phyloP scores from a whole-genome alignment of 2,797 vertebrate genomes.

The Sardinella longiceps region DNA sequence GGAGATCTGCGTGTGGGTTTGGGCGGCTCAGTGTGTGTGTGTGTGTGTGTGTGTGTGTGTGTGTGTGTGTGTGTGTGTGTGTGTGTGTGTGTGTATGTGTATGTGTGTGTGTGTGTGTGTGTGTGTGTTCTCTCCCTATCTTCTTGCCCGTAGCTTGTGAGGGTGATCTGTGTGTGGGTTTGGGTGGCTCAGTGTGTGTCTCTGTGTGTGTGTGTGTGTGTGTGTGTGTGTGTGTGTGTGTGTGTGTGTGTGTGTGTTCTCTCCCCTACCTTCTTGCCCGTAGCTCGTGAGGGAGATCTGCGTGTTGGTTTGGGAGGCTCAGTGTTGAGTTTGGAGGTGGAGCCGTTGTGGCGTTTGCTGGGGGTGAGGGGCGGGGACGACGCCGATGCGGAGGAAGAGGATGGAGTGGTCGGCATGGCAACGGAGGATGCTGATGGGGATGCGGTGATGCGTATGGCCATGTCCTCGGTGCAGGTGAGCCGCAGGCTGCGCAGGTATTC shows the following conservation, averaged over 20 bases:
- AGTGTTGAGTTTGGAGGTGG: constrained; percentile 77
- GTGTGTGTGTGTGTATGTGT: background rate
- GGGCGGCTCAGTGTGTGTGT: too few relatives aligned
- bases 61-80: too few relatives aligned
- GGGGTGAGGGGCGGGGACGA: constrained; percentile 55
- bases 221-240: too few relatives aligned
- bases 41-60: too few relatives aligned
- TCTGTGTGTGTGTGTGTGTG: constrained; percentile 18
- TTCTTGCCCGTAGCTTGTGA: too few relatives aligned
- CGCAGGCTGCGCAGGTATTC: constrained; percentile 85
- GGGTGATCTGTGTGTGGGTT: too few relatives aligned
- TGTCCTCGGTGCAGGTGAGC: constrained; percentile 87
- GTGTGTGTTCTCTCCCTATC: too few relatives aligned
- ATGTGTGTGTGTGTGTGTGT: background rate
- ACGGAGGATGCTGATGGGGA: constrained; percentile 24
- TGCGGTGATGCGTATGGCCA: constrained; percentile 70
- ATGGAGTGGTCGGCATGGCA: constrained; percentile 48
- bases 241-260: too few relatives aligned
- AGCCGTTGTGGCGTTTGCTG: constrained; percentile 80
- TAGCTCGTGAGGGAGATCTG: constrained; percentile 78
- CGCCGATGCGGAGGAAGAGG: constrained; percentile 42
- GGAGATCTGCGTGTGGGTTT: too few relatives aligned
- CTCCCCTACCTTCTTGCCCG: constrained; percentile 83
- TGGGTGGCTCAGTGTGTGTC: constrained; percentile 24
- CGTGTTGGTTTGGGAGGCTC: constrained; percentile 77